phyloP scores from a whole-genome alignment of 1,140 invertebrate genomes.

The Solenopsis fugax region DNA sequence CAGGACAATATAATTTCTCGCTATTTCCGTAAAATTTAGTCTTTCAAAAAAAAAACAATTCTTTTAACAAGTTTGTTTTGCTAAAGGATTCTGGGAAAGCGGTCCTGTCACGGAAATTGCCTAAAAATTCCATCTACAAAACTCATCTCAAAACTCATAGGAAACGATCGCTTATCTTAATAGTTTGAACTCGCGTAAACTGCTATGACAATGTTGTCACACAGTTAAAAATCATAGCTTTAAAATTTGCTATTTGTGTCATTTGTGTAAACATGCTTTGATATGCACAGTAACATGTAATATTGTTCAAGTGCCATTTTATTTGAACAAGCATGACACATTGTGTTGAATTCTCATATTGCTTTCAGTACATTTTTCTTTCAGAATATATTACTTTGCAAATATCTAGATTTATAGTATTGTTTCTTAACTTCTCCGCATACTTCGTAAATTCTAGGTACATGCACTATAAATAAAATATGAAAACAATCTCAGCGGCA shows the following conservation, averaged over 20 bases:
- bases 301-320: neutral
- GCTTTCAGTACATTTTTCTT: neutral
- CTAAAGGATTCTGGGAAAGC: neutral
- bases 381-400: constrained; percentile 28
- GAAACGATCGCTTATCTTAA: neutral
- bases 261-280: neutral
- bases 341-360: neutral
- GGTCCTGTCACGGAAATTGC: neutral
- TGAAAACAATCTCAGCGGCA: neutral
- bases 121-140: constrained; percentile 2
- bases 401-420: constrained; percentile 1
- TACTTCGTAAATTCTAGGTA: neutral
- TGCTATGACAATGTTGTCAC: neutral
- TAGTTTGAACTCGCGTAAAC: neutral
- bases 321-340: neutral
- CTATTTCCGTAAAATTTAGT: constrained; percentile 6
- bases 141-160: neutral
- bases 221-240: neutral
- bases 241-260: neutral
- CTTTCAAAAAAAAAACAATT: neutral
- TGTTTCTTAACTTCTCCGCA: neutral
- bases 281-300: neutral
- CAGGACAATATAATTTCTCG: constrained; percentile 22
- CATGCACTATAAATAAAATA: constrained; percentile 35
- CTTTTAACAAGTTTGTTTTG: neutral